A percentile compares a stretch with the other conserved stretches of the same genome.
Conservation (phyloP, 2,888 invertebrate genomes). For the Andrena camellia region DNA sequence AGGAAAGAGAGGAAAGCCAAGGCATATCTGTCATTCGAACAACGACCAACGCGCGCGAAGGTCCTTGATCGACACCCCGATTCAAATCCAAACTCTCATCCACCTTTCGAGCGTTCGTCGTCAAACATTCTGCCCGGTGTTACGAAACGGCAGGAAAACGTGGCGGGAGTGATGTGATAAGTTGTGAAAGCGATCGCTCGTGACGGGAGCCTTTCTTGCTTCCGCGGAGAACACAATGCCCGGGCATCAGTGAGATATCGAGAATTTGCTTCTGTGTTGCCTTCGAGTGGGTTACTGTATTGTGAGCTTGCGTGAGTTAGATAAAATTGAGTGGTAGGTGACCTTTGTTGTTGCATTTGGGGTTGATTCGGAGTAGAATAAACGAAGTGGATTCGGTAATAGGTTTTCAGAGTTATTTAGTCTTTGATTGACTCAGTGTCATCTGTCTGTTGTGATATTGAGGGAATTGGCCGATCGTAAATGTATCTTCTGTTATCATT, state of each 20-base stretch:
- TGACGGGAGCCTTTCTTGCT: constrained; percentile 17
- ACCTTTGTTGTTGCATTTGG: not conserved
- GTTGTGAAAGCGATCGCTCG: constrained; percentile 41
- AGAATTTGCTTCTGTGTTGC: not conserved
- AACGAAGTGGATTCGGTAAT: not conserved
- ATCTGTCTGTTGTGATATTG: no score
- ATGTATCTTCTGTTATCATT: no score
- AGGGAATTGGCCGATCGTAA: no score
- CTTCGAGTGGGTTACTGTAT: no score
- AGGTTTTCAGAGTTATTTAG: not conserved
- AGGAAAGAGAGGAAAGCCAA: constrained; percentile 53
- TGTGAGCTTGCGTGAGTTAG: not conserved
- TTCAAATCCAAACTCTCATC: not conserved
- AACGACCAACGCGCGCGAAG: constrained; percentile 71
- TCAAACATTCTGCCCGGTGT: not conserved
- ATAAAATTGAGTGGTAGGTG: not conserved
- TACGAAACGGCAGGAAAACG: constrained; percentile 25
- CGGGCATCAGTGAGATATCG: not conserved
- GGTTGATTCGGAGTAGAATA: not conserved
- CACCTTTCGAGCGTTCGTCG: not conserved
- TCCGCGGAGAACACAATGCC: not conserved
- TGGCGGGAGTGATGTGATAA: constrained; percentile 28
- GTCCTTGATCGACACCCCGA: constrained; percentile 53
- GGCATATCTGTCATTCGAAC: constrained; percentile 76
- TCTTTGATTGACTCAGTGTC: no score